A percentile compares a stretch with the other conserved stretches of the same genome.
Conservation (phyloP, 1,140 invertebrate species). For the honey bee (Apis mellifera) region Amel_HAv3.1 CM009932.2:6335501-6336000, state of each 20-base stretch:
- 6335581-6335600: too few relatives aligned
- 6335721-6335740: background rate
- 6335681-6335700: background rate
- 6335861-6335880: constrained; percentile 3
- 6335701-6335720: background rate
- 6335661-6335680: constrained; percentile 5
- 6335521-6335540: too few relatives aligned
- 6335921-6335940: background rate
- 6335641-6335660: background rate
- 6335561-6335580: too few relatives aligned
- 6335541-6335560: too few relatives aligned
- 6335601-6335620: background rate
- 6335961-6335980: background rate
- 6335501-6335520: too few relatives aligned
- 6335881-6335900: background rate
- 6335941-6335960: background rate
- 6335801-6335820: constrained; percentile 86
- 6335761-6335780: constrained; percentile 70
- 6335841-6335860: constrained; percentile 5
- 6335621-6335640: background rate
- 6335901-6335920: background rate
- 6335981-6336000: background rate
- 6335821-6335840: constrained; percentile 75
- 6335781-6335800: constrained; percentile 85
- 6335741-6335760: background rate